Base-by-base conservation (phyloP, 2,797 vertebrate species). In the Sebastes itinus region DNA sequence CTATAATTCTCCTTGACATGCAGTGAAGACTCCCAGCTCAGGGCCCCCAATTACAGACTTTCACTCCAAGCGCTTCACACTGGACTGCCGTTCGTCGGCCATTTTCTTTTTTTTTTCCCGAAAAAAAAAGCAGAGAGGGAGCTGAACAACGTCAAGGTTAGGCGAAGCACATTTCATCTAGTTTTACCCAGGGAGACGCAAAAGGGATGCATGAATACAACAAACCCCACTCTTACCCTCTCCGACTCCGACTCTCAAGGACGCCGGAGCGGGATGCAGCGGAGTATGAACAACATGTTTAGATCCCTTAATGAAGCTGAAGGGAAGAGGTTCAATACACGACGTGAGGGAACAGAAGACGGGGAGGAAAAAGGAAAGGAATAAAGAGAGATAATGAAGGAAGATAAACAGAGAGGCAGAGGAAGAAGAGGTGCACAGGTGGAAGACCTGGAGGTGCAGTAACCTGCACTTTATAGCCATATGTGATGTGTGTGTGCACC, bases 131-230 rank as follows among this genome's bases (percentile, higher is more conserved):
- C 67, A 64, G 56, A 72, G 75, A 85, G 77, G 52, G 67, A 85
- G 82, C 27, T 14, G 66, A 78, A 38, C 75, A 67, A 52, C 81
- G 68, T 82, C 90, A 94, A 94, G 93, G 93, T 93, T 90, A 91
- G 72, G 54, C 28, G 28, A 79, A 78, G 76, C 65, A 54, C 59
- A 77, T 92, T 87, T 87, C 74, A 82, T 89, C 72, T 83, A 23
- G 76, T 88, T 89, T 73, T 64, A 84, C 58, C 88, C 72, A 28
- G 61, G 6, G 85, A 87, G 82, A 75, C 78, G 77, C 55, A 33
- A 20, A 25, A 66, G 59, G n/a, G 72, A 68, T 78, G 68, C 60
- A 66, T 5, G 22, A 72, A 75, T 79, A 74, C 84, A 86, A 80
- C 69, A 76, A 72, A 63, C 61, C 30, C 27, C 52, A 1, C 55